These are phyloP conservation scores for Hylomyscus alleni DNA, from an alignment of 2,797 vertebrate species.

Conservation along the genomic window DNA sequence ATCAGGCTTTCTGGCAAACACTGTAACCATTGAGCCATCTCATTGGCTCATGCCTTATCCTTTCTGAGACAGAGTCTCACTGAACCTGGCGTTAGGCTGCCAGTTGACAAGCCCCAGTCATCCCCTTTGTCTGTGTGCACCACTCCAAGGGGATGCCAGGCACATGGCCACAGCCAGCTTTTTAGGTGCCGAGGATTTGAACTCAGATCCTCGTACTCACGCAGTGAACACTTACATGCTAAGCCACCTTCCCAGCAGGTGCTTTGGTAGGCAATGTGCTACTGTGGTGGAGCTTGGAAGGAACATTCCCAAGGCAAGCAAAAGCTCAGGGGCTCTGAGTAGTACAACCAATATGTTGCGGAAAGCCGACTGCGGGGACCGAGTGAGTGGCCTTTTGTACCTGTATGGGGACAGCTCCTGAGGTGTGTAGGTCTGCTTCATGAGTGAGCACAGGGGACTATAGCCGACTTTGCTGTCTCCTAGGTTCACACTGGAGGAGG, in stretches of 20 bases:
- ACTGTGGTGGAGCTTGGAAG: not conserved
- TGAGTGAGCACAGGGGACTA: not conserved
- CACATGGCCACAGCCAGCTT: not conserved
- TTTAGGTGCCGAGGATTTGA: not conserved
- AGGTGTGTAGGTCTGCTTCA: slow-evolving; percentile 57
- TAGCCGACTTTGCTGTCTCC: slow-evolving; percentile 56
- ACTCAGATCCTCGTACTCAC: not conserved
- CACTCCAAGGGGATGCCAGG: not conserved
- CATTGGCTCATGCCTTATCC: not conserved
- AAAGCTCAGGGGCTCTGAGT: not conserved
- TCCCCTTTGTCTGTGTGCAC: not conserved
- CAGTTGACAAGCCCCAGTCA: not conserved
- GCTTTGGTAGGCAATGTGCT: too few species aligned
- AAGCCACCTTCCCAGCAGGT: not conserved
- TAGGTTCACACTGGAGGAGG: slow-evolving; percentile 50
- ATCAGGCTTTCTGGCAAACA: not conserved
- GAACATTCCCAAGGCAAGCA: not conserved
- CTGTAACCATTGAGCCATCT: not conserved
- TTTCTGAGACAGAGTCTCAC: not conserved
- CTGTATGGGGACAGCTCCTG: slow-evolving; percentile 51
- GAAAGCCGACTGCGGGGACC: not conserved
- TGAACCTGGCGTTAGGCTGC: not conserved
- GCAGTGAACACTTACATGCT: not conserved
- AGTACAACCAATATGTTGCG: not conserved
- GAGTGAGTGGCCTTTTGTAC: slow-evolving; percentile 40